A percentile compares a stretch with the other conserved stretches of the same genome.
Evolutionary conservation across 2,888 invertebrate genomes (phyloP).

Genomic region (Platycheirus rosarum): DNA sequence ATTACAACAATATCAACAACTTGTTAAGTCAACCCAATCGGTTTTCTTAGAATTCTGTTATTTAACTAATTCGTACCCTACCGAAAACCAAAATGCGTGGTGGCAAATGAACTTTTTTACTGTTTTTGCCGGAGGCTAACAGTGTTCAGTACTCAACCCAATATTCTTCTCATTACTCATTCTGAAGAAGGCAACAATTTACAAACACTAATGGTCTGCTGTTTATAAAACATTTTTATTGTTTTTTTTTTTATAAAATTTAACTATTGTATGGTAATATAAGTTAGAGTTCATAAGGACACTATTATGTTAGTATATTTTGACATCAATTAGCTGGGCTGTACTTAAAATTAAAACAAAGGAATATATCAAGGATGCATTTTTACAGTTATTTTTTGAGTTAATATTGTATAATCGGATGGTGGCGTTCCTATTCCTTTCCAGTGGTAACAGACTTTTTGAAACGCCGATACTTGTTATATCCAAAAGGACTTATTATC

Average conservation of each 20-base stretch:
- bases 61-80: no score
- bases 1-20: no score
- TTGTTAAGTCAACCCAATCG: no score
- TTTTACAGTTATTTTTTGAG: slow-evolving; percentile 5
- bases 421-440: not conserved
- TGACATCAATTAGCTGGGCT: not conserved
- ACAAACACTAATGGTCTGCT: not conserved
- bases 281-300: not conserved
- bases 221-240: slow-evolving; percentile 4
- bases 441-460: slow-evolving; percentile 77
- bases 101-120: no score
- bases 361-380: slow-evolving; percentile 7
- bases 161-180: no score
- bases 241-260: slow-evolving; percentile 34
- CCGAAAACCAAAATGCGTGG: no score
- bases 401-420: not conserved
- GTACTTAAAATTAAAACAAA: not conserved
- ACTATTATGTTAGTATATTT: slow-evolving; percentile 4
- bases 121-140: no score
- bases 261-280: slow-evolving; percentile 19
- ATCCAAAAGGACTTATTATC: slow-evolving; percentile 80
- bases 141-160: no score
- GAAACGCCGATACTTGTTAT: slow-evolving; percentile 81
- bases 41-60: no score
- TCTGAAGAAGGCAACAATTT: no score